A percentile compares a stretch with the other conserved stretches of the same genome.
phyloP scores from a whole-genome alignment of 1,140 invertebrate species.

The Ostrea edulis region DNA sequence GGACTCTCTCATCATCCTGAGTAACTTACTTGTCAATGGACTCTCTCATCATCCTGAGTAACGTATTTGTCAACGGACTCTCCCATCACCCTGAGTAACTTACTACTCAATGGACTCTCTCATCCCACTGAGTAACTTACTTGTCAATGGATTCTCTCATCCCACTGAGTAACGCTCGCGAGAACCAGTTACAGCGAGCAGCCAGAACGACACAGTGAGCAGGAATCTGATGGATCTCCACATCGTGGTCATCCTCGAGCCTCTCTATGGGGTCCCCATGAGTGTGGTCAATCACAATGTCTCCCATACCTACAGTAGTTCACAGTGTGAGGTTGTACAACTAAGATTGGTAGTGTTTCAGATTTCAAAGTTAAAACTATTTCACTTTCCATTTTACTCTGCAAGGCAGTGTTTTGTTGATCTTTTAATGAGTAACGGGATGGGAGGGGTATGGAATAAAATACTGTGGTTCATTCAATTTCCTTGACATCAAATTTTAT shows the following conservation, averaged over 20 bases:
- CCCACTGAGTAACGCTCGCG: slow-evolving; percentile 85
- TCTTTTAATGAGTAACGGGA: no score
- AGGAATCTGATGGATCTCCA: slow-evolving; percentile 75
- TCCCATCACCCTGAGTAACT: not conserved
- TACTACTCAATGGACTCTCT: not conserved
- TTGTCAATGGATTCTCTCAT: slow-evolving; percentile 87
- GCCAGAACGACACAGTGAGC: slow-evolving; percentile 86
- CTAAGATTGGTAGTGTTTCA: not conserved
- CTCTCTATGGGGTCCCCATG: slow-evolving; percentile 66
- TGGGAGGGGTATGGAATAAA: no score
- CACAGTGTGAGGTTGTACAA: not conserved
- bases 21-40: no score
- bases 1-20: no score
- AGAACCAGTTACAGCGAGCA: slow-evolving; percentile 86
- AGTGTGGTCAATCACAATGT: slow-evolving; percentile 78
- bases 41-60: no score
- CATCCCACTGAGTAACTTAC: slow-evolving; percentile 72
- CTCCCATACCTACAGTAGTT: slow-evolving; percentile 69
- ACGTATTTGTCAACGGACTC: no score
- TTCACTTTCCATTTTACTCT: no score
- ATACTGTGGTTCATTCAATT: no score
- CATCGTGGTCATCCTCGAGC: slow-evolving; percentile 65
- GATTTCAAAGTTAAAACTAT: no score
- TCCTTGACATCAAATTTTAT: no score
- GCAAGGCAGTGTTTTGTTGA: no score